Base-by-base conservation (phyloP, 2,888 invertebrate genomes). In the Thalpophila matura region DNA sequence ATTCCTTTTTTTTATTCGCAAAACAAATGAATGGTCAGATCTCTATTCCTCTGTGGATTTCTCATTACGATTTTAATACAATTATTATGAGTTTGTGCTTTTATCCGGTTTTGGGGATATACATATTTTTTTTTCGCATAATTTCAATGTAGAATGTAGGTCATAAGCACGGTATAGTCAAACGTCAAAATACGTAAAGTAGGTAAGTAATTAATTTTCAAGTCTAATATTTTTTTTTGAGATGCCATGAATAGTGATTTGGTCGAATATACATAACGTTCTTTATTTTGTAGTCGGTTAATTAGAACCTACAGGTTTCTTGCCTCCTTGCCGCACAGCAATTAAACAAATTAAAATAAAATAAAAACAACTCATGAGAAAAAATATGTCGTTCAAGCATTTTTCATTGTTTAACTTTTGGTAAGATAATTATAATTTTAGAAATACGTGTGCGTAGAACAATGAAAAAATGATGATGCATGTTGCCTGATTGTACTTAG, bases 31-130 rank as follows among this genome's bases (percentile, higher is more conserved):
- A 24, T 14, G 12, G 12, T 18, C 4, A n/a, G n/a, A n/a, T n/a
- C n/a, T n/a, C n/a, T n/a, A n/a, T n/a, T n/a, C n/a, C n/a, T n/a
- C n/a, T n/a, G n/a, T n/a, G n/a, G 4, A 5, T 18, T 2, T 22
- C 4, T 65, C 47, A 49, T 65, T 50, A 37, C n/a, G 10, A 42
- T 47, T 51, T 22, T 7, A 47, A 45, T 38, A 38, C 7, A 27
- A 50, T 38, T 27, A 16, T 31, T 5, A 10, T 1, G n/a, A n/a
- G 37, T 24, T 24, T 27, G 14, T 12, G 26, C 2, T 6, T 50
- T 50, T 38, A 10, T 14, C 2, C 1, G 2, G 9, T 42, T 40
- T 31, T 1, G 0, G 9, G 1, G 10, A 14, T 9, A n/a, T n/a
- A n/a, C n/a, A n/a, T n/a, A 22, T 24, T 29, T 31, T 3, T 1